These are phyloP conservation scores for Eulemur macaco DNA, from an alignment of 2,113 vertebrate species.

Conservation along the genomic window DNA sequence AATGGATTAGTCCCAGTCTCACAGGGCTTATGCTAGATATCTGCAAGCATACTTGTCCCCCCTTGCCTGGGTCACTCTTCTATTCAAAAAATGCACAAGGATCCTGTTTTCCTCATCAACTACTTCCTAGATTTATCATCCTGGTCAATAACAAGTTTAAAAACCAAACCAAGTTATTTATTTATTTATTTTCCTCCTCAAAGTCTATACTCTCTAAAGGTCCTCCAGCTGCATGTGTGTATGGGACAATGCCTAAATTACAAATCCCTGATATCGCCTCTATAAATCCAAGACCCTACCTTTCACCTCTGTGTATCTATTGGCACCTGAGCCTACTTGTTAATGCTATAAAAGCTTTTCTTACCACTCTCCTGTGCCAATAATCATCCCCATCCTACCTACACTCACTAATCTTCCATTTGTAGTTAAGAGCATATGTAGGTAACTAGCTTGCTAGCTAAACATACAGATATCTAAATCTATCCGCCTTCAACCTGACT, in stretches of 20 bases:
- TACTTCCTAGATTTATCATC: not conserved
- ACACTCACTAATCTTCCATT: not conserved
- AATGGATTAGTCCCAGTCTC: not conserved
- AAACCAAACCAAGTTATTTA: not conserved
- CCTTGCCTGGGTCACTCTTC: not conserved
- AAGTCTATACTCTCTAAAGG: not conserved
- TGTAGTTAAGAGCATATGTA: not conserved
- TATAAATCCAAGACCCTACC: not conserved
- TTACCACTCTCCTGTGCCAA: not conserved
- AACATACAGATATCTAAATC: not conserved
- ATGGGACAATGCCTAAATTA: not conserved
- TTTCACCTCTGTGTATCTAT: not conserved
- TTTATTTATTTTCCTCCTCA: not conserved
- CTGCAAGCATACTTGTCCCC: not conserved
- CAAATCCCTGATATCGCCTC: not conserved
- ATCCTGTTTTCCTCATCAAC: not conserved
- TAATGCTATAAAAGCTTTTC: not conserved
- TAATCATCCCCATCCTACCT: not conserved
- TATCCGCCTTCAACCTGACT: not conserved
- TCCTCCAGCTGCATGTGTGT: not conserved
- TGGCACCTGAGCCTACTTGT: not conserved
- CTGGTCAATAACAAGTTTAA: not conserved
- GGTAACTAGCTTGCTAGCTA: not conserved
- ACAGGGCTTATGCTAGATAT: not conserved
- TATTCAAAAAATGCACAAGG: not conserved